Percentiles rank a stretch among this genome's conserved stretches.
Conservation (phyloP, 2,888 invertebrate genomes). For the Seladonia tumulorum region DNA sequence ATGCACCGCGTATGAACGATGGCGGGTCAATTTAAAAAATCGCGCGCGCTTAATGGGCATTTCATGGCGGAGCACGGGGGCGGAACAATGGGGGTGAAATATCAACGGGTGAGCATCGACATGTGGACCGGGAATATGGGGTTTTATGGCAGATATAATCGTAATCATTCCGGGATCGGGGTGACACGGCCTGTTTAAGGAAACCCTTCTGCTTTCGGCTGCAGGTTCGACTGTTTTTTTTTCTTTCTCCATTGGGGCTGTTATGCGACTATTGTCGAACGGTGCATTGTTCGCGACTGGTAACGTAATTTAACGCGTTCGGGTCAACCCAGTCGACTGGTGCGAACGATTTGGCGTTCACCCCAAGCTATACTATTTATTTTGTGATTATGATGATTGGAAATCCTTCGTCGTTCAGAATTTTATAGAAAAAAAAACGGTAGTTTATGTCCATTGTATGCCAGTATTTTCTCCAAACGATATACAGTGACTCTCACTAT, state of each 20-base stretch:
- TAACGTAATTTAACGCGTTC: conserved; percentile 19
- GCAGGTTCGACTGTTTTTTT: conserved; percentile 59
- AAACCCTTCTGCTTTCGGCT: conserved; percentile 50
- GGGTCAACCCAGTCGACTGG: too few species aligned
- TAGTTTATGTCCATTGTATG: too few species aligned
- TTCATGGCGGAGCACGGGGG: conserved; percentile 77
- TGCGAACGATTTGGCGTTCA: too few species aligned
- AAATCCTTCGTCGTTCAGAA: too few species aligned
- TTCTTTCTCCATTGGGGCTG: background rate
- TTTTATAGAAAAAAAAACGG: too few species aligned
- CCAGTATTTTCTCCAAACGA: too few species aligned
- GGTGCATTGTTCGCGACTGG: conserved; percentile 21
- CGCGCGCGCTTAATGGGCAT: conserved; percentile 77
- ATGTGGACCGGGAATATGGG: conserved; percentile 73
- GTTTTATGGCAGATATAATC: conserved; percentile 79
- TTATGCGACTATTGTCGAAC: conserved; percentile 16
- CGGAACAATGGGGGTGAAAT: conserved; percentile 72
- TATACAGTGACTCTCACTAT: too few species aligned
- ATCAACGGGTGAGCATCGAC: conserved; percentile 73
- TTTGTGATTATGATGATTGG: too few species aligned
- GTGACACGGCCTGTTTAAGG: conserved; percentile 58
- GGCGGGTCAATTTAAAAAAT: conserved; percentile 75
- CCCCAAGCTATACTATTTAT: too few species aligned
- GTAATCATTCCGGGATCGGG: conserved; percentile 74
- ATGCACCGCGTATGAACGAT: conserved; percentile 54